Evolutionary conservation across 1,140 invertebrate species (phyloP), one percentile per base, ranked within the genome.

Genomic region (Danaus melanippus): DNA sequence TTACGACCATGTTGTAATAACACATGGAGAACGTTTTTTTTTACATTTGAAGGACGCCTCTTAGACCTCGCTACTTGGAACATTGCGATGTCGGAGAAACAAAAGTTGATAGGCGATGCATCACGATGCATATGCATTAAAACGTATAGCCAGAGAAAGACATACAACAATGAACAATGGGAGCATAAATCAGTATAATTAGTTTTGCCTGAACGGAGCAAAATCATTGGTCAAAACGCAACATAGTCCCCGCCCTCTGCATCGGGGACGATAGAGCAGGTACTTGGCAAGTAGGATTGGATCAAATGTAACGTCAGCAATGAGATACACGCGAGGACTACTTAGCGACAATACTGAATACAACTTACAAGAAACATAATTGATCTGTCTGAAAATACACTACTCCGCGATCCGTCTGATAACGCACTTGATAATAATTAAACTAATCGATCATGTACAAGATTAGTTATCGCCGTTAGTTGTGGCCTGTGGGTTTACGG

Each of bases 101-200:
- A 73, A 74, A 74, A 79, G 67, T 70, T 69, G 67, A 74, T 69
- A 67, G 63, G 73, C 66, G 69, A 76, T 72, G 70, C 65, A 69
- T 77, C 74, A 77, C 62, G 64, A 67, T 68, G 74, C 71, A 71
- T 73, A 75, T 74, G 68, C 70, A 77, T 69, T 68, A 60, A 74
- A 72, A 66, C 69, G 65, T 68, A 75, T 66, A 70, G 64, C 64
- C 66, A 71, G 72, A 74, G 74, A 77, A 72, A 83, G 77, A 81
- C 74, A 76, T 76, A 78, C 72, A 85, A 87, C 86, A 88, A 88
- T 87, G 86, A 79, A 88, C 86, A 88, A 88, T 87, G 85, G 84
- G 70, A 68, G 83, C 80, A 88, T 88, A 88, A 88, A 87, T 88
- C 86, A 87, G 85, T 86, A 87, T 87, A 88, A 88, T 88, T 88